A percentile compares a stretch with the other conserved stretches of the same genome.
Conservation (phyloP, 30 jellyfish, hydroid and myxozoan species). For the Pelagia noctiluca region DNA sequence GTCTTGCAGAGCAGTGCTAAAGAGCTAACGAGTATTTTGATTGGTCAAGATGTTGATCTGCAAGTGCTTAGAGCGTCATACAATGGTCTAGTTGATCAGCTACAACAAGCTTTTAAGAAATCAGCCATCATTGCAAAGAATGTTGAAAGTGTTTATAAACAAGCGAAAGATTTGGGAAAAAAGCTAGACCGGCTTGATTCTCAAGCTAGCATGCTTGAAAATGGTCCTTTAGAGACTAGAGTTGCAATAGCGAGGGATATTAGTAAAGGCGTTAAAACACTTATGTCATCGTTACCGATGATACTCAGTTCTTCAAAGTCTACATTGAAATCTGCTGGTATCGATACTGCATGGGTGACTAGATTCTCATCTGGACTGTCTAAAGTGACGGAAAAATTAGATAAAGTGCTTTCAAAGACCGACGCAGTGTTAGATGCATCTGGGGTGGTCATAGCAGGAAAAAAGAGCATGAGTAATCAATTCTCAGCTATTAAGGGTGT, state of each 20-base stretch:
- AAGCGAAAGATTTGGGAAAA: slow-evolving; percentile 38
- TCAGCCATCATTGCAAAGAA: slow-evolving; percentile 72
- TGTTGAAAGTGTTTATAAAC: slow-evolving; percentile 50
- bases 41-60: slow-evolving; percentile 80
- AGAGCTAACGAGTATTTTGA: slow-evolving; percentile 50
- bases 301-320: slow-evolving; percentile 52
- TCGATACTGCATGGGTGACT: slow-evolving; percentile 79
- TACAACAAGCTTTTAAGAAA: slow-evolving; percentile 55
- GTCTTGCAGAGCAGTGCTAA: slow-evolving; percentile 51
- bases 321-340: slow-evolving; percentile 79
- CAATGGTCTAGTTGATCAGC: slow-evolving; percentile 47
- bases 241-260: slow-evolving; percentile 65
- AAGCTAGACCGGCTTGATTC: slow-evolving; percentile 4
- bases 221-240: slow-evolving; percentile 77
- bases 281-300: slow-evolving; percentile 71
- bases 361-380: slow-evolving; percentile 50
- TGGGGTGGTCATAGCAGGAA: slow-evolving; percentile 69
- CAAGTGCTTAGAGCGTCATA: slow-evolving; percentile 54
- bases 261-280: slow-evolving; percentile 52
- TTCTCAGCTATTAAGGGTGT: slow-evolving; percentile 50
- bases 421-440: slow-evolving; percentile 73
- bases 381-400: slow-evolving; percentile 49
- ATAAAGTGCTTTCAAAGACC: slow-evolving; percentile 51
- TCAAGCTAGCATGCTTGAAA: slow-evolving; percentile 21
- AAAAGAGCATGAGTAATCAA: slow-evolving; percentile 48